Evolutionary conservation across 2,113 vertebrate species (phyloP).

Genomic region (Mesitornis unicolor): DNA sequence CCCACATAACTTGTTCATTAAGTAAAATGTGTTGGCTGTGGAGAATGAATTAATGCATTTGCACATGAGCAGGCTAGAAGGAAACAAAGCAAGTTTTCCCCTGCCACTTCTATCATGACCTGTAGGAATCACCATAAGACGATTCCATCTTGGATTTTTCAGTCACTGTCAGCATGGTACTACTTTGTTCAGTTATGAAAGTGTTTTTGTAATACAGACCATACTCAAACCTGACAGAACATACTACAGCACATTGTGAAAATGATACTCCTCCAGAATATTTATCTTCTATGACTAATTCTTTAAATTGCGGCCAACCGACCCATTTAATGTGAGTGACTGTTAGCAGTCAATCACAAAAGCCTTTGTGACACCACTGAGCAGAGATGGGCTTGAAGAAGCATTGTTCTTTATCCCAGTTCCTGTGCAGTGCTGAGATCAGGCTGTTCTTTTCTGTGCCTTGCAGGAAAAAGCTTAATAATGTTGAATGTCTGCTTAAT

Average conservation of each 20-base stretch:
- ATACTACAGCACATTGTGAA: not conserved
- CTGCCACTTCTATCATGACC: accelerated
- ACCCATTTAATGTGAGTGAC: accelerated
- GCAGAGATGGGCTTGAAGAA: not conserved
- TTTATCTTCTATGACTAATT: not conserved
- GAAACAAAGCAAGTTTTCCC: not conserved
- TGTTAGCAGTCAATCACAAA: not conserved
- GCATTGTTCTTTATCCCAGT: not conserved
- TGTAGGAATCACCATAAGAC: not conserved
- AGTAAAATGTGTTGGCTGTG: not conserved
- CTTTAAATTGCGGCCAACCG: accelerated
- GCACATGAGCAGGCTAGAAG: not conserved
- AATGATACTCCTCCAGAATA: not conserved
- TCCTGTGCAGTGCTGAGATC: not conserved
- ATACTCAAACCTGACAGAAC: not conserved
- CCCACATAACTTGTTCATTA: not conserved
- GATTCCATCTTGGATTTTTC: not conserved
- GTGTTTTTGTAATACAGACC: not conserved
- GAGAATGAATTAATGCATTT: not conserved
- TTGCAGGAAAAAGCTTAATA: not conserved
- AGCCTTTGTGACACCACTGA: not conserved
- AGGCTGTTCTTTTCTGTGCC: not conserved
- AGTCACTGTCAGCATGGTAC: not conserved
- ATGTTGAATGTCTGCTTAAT: conserved; percentile 28
- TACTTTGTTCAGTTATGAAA: not conserved